Evolutionary conservation across 2,888 invertebrate genomes (phyloP).

Genomic region (Boloria selene): DNA sequence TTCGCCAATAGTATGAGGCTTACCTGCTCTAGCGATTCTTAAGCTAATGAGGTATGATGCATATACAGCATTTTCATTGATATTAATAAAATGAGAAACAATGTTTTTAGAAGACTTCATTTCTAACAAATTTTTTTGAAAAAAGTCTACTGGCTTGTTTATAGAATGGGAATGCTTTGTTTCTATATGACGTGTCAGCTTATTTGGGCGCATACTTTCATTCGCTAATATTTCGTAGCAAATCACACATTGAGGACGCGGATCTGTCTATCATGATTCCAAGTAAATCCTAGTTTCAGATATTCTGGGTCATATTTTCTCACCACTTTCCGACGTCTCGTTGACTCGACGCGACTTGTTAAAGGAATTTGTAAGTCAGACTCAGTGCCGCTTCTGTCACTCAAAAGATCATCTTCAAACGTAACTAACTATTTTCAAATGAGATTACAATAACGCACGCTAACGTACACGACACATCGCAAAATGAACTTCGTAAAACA

Average conservation of each 20-base stretch:
- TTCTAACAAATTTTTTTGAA: no score
- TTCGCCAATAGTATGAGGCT: no score
- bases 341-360: background rate
- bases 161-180: no score
- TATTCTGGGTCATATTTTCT: slow-evolving; percentile 17
- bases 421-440: background rate
- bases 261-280: slow-evolving; percentile 23
- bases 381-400: background rate
- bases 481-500: background rate
- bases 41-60: no score
- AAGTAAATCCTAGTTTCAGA: slow-evolving; percentile 19
- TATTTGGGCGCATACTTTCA: slow-evolving; percentile 26
- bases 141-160: no score
- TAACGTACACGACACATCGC: background rate
- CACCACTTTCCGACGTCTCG: background rate
- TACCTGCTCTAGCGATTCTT: no score
- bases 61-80: no score
- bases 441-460: background rate
- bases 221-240: slow-evolving; percentile 7
- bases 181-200: slow-evolving; percentile 21
- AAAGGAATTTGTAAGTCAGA: background rate
- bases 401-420: background rate
- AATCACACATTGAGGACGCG: slow-evolving; percentile 26
- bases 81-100: no score
- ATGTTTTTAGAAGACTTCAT: no score